phyloP scores from a whole-genome alignment of 2,797 vertebrate species.

The Euthynnus affinis region DNA sequence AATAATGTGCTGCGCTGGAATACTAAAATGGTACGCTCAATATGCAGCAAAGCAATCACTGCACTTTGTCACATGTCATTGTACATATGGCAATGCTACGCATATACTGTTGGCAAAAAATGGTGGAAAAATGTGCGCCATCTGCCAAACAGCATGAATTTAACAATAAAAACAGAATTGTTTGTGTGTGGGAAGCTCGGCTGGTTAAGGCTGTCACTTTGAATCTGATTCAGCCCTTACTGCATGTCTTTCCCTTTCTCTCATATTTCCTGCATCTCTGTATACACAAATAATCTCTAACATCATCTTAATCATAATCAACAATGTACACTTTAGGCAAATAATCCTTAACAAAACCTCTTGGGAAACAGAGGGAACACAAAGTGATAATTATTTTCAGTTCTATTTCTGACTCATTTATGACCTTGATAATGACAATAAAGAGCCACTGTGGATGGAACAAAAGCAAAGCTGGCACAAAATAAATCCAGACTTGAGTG shows the following conservation, averaged over 20 bases:
- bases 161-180: conserved; percentile 66
- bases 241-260: conserved; percentile 39
- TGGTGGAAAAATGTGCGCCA: conserved; percentile 52
- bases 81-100: conserved; percentile 44
- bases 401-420: conserved; percentile 39
- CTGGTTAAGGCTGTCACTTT: conserved; percentile 72
- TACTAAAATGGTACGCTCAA: conserved; percentile 68
- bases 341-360: conserved; percentile 45
- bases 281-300: conserved; percentile 50
- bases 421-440: conserved; percentile 62
- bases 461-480: conserved; percentile 58
- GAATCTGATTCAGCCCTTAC: conserved; percentile 65
- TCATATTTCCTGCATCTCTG: conserved; percentile 42
- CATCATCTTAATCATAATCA: conserved; percentile 53
- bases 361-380: conserved; percentile 20
- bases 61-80: conserved; percentile 69
- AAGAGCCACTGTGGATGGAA: conserved; percentile 44
- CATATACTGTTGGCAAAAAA: conserved; percentile 39
- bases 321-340: conserved; percentile 39
- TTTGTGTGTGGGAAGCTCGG: conserved; percentile 70
- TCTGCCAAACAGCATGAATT: conserved; percentile 69
- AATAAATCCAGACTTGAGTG: conserved; percentile 65
- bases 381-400: conserved; percentile 44
- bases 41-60: conserved; percentile 70
- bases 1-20: conserved; percentile 68